These are phyloP conservation scores for Cardiocondyla obscurior DNA, from an alignment of 1,140 invertebrate genomes.

Conservation along the genomic window DNA sequence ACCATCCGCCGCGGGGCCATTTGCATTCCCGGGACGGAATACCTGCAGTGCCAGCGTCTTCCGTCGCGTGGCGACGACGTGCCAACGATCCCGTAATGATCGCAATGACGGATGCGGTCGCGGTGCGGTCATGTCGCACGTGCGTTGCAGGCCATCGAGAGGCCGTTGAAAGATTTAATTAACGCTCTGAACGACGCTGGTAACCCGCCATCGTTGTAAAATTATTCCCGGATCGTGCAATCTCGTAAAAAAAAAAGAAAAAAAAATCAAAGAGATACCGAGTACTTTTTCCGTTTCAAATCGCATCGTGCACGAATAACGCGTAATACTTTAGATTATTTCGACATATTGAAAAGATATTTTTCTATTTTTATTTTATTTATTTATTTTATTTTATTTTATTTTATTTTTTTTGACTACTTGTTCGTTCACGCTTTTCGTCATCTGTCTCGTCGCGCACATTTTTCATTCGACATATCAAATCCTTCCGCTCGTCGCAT, in stretches of 20 bases:
- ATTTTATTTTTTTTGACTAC: neutral
- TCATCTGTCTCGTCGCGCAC: neutral
- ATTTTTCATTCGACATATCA: conserved; percentile 32
- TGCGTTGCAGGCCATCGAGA: neutral
- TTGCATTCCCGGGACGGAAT: conserved; percentile 63
- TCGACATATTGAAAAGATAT: neutral
- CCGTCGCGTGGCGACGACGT: conserved; percentile 41
- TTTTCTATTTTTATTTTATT: neutral
- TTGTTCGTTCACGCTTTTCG: neutral
- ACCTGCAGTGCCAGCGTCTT: conserved; percentile 44
- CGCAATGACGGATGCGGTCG: conserved; percentile 29
- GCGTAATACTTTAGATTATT: neutral
- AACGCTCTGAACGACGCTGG: neutral
- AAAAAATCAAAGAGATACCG: neutral
- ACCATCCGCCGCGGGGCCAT: conserved; percentile 48
- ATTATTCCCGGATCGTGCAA: neutral
- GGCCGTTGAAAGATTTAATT: conserved; percentile 44
- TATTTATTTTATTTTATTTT: no score
- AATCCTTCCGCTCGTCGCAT: conserved; percentile 4
- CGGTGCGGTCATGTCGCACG: conserved; percentile 42
- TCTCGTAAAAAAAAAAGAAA: neutral
- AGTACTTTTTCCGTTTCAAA: neutral
- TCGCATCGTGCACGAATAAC: neutral
- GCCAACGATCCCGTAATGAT: conserved; percentile 44
- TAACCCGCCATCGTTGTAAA: neutral